Evolutionary conservation across 2,888 invertebrate genomes (phyloP).

Genomic region (Polydesmus complanatus): DNA sequence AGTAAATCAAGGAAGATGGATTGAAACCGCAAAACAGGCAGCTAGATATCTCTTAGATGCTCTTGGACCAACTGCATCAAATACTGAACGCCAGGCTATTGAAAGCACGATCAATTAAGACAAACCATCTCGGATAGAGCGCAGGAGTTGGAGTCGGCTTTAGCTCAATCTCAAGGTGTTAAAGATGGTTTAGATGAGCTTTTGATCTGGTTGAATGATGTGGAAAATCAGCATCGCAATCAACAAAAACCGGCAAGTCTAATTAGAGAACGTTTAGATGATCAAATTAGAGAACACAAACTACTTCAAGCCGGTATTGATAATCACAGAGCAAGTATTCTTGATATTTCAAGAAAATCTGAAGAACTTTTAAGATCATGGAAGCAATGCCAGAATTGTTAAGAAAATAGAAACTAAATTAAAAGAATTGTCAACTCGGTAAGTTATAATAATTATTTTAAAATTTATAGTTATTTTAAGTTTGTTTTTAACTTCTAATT

Average conservation of each 20-base stretch:
- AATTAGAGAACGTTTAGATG: conserved; percentile 67
- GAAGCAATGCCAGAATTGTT: conserved; percentile 71
- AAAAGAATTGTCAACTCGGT: conserved; percentile 57
- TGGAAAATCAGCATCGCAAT: conserved; percentile 61
- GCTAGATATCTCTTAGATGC: conserved; percentile 34
- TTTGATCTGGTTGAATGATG: conserved; percentile 69
- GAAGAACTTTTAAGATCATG: conserved; percentile 62
- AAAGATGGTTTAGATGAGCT: conserved; percentile 83
- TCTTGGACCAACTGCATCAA: conserved; percentile 64
- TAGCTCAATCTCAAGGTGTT: conserved; percentile 88
- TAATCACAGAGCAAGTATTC: conserved; percentile 70
- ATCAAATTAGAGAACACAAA: conserved; percentile 76
- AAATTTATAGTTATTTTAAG: not conserved
- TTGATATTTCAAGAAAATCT: conserved; percentile 62
- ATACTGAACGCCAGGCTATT: conserved; percentile 60
- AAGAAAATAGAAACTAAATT: conserved; percentile 78
- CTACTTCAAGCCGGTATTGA: conserved; percentile 69
- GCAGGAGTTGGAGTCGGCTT: conserved; percentile 69
- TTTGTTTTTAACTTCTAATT: too few species aligned
- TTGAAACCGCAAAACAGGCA: conserved; percentile 62
- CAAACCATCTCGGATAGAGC: conserved; percentile 63
- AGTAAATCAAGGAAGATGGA: conserved; percentile 65
- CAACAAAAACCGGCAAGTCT: conserved; percentile 72
- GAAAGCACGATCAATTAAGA: conserved; percentile 59
- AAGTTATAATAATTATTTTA: not conserved